A percentile compares a stretch with the other conserved stretches of the same genome.
Conservation (phyloP, 2,113 vertebrate species). For the Phylloscopus whistleri region DNA sequence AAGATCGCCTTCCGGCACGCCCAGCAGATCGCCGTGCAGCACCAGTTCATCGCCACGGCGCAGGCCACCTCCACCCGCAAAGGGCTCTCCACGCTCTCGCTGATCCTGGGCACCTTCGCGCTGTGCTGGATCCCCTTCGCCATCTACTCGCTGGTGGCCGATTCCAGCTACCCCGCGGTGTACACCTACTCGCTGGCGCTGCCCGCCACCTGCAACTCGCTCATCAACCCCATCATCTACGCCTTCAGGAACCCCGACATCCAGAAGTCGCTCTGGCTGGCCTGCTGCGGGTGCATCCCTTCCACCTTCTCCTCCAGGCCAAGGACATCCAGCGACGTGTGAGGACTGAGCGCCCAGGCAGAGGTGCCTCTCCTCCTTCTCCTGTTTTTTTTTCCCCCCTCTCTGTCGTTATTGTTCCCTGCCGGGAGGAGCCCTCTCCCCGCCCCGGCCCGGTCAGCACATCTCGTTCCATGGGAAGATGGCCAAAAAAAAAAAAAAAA, state of each 20-base stretch:
- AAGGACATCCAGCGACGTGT: slow-evolving; percentile 90
- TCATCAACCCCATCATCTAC: slow-evolving; percentile 90
- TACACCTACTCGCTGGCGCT: slow-evolving; percentile 89
- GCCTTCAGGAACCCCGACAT: slow-evolving; percentile 91
- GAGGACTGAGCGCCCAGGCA: background rate
- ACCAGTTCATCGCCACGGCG: slow-evolving; percentile 86
- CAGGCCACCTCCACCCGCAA: slow-evolving; percentile 81
- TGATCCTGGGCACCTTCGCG: slow-evolving; percentile 88
- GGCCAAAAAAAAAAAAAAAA: background rate
- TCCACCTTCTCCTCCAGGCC: slow-evolving; percentile 81
- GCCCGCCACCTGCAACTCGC: slow-evolving; percentile 86
- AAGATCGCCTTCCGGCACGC: slow-evolving; percentile 89
- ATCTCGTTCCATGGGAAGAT: slow-evolving; percentile 15
- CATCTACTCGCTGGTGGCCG: slow-evolving; percentile 87
- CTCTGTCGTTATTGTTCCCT: background rate
- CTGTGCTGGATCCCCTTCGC: slow-evolving; percentile 90
- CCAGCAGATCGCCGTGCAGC: slow-evolving; percentile 93
- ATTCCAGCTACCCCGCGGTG: slow-evolving; percentile 82
- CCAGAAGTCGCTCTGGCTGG: slow-evolving; percentile 89
- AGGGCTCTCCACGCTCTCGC: slow-evolving; percentile 88
- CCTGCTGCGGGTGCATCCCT: slow-evolving; percentile 86
- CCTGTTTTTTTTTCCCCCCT: background rate
- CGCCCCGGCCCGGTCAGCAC: background rate
- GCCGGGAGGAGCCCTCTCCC: background rate
- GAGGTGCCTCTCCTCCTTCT: background rate